Base-by-base conservation (phyloP, 2,888 invertebrate species). In the Hipparchia semele region DNA sequence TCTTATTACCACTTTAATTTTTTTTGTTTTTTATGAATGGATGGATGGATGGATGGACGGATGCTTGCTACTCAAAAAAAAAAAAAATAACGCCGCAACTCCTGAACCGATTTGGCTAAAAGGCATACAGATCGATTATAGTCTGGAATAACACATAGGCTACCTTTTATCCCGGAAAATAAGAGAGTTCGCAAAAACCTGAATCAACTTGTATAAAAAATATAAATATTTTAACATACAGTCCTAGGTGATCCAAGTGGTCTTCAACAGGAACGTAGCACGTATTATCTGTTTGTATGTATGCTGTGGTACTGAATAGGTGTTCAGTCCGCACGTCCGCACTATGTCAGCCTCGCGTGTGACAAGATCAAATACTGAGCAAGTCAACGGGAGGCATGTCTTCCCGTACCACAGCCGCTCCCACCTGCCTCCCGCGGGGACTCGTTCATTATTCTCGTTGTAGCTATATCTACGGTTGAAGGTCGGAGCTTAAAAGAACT, bases 391-490 rank as follows among this genome's bases (percentile, higher is more conserved):
- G 54, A 54, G 54, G 54, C 54, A 54, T n/a, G n/a, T n/a, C 54
- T n/a, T 54, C 54, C 54, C n/a, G 54, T 54, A n/a, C 54, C 54
- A 8, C 49, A 54, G n/a, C 54, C 54, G 54, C 54, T n/a, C 54
- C 54, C 54, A 54, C 54, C 54, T 6, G 6, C n/a, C 54, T 54
- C 54, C 54, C n/a, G 54, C 54, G 54, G 54, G n/a, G 2, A 49
- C n/a, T 54, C 54, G n/a, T 54, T 54, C n/a, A 54, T n/a, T 54
- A 54, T n/a, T 6, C 54, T n/a, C 54, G 54, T 54, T n/a, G n/a
- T 54, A 53, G 10, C 53, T 53, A 49, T 6, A 49, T 49, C 8
- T 49, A 49, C 54, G 6, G 54, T 12, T 54, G 54, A 54, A n/a
- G n/a, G 54, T 6, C 54, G 54, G n/a, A n/a, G 49, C 49, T 49